phyloP scores from a whole-genome alignment of 2,797 vertebrate species.

The Sebastolobus altivelis region DNA sequence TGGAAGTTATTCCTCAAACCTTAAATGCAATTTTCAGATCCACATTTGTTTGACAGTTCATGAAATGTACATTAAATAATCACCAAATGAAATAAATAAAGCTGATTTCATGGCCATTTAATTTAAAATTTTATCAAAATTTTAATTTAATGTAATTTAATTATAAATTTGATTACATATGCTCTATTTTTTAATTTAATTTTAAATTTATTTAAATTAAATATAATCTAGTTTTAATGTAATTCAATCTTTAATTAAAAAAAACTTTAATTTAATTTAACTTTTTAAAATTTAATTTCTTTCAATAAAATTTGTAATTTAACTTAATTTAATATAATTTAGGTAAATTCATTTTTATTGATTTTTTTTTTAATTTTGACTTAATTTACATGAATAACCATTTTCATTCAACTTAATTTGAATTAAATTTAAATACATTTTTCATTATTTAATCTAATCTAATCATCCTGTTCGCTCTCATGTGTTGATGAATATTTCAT shows the following conservation, averaged over 20 bases:
- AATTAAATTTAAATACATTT: neutral
- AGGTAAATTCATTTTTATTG: neutral
- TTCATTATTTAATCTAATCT: neutral
- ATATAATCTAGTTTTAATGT: no score
- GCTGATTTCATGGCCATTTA: neutral
- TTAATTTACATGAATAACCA: neutral
- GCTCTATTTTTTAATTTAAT: neutral
- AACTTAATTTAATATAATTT: neutral
- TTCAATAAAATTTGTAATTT: neutral
- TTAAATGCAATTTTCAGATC: neutral
- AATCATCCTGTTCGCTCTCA: neutral
- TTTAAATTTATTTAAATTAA: neutral
- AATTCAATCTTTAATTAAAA: neutral
- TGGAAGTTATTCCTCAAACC: neutral
- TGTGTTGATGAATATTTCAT: neutral
- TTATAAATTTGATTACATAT: neutral
- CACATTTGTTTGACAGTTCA: neutral
- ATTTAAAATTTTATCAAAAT: neutral
- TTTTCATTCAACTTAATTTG: neutral
- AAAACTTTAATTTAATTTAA: neutral
- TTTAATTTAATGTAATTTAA: no score
- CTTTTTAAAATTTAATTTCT: rapidly evolving
- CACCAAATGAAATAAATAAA: neutral
- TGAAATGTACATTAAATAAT: neutral
- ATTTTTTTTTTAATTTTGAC: neutral